These are phyloP conservation scores for Syngnathus typhle DNA, from an alignment of 2,113 vertebrate species.

Conservation along the genomic window DNA sequence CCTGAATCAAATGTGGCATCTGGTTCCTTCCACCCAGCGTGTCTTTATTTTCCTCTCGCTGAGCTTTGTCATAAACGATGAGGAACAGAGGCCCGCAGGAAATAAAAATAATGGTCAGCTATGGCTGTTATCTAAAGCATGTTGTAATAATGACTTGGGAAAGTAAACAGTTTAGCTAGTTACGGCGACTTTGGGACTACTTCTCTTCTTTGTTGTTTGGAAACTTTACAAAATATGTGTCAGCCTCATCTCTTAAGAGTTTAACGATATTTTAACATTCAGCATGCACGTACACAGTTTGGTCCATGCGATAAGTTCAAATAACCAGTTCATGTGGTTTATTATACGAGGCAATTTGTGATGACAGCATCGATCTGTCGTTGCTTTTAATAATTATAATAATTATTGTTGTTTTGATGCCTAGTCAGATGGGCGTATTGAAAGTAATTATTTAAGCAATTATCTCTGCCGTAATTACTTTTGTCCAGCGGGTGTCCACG, in stretches of 20 bases:
- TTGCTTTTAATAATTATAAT: not conserved
- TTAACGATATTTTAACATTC: not conserved
- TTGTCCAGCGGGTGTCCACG: not conserved
- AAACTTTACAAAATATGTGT: constrained; percentile 2
- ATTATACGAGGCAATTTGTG: not conserved
- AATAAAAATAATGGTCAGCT: not conserved
- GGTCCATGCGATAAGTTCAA: not conserved
- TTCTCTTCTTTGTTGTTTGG: constrained; percentile 13
- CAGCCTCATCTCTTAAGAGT: not conserved
- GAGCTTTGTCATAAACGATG: not conserved
- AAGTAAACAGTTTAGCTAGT: constrained; percentile 32
- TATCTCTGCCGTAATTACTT: constrained; percentile 1
- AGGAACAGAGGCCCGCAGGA: not conserved
- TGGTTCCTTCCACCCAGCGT: not conserved
- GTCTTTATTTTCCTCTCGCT: not conserved
- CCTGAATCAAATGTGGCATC: constrained; percentile 29
- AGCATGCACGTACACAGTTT: too few species aligned
- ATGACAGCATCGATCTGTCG: not conserved
- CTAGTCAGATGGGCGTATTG: not conserved
- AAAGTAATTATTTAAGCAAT: not conserved
- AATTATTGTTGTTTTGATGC: not conserved
- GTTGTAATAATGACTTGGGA: constrained; percentile 14
- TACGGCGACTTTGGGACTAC: constrained; percentile 25
- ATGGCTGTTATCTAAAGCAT: constrained; percentile 4
- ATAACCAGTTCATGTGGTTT: not conserved